A percentile compares a stretch with the other conserved stretches of the same genome.
Evolutionary conservation across 2,113 vertebrate species (phyloP).

Genomic region (Malurus alboscapulatus): DNA sequence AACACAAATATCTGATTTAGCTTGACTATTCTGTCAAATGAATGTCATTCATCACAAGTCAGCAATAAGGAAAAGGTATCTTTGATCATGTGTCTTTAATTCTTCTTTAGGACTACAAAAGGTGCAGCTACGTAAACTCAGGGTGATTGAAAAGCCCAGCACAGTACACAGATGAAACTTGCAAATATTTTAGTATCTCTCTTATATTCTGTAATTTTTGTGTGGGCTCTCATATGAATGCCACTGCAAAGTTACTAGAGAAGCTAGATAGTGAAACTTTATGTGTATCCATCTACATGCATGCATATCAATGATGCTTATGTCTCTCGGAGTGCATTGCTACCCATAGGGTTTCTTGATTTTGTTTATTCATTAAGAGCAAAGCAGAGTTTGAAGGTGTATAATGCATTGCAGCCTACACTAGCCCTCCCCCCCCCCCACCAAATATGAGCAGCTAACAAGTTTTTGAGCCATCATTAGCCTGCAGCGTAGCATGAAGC

Average conservation of each 20-base stretch:
- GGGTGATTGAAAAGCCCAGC: background rate
- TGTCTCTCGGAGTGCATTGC: background rate
- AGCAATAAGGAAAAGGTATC: background rate
- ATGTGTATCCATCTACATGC: background rate
- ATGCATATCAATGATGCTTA: background rate
- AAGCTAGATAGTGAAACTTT: background rate
- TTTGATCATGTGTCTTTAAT: background rate
- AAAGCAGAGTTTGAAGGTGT: background rate
- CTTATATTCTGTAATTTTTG: background rate
- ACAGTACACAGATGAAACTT: background rate
- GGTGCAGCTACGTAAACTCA: background rate
- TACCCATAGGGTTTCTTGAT: background rate
- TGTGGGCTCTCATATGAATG: background rate
- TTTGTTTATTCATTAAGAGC: background rate
- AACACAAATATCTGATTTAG: background rate
- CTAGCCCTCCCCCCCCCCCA: fast-evolving
- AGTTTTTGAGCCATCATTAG: background rate
- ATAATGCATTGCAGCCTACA: background rate
- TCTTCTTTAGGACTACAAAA: background rate
- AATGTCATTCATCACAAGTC: background rate
- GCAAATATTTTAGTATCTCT: background rate
- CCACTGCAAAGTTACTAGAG: background rate
- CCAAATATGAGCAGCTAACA: background rate
- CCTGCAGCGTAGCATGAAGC: background rate
- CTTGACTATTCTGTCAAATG: background rate